Conservation (phyloP, 2,113 vertebrate genomes). For the Gambusia affinis region DNA sequence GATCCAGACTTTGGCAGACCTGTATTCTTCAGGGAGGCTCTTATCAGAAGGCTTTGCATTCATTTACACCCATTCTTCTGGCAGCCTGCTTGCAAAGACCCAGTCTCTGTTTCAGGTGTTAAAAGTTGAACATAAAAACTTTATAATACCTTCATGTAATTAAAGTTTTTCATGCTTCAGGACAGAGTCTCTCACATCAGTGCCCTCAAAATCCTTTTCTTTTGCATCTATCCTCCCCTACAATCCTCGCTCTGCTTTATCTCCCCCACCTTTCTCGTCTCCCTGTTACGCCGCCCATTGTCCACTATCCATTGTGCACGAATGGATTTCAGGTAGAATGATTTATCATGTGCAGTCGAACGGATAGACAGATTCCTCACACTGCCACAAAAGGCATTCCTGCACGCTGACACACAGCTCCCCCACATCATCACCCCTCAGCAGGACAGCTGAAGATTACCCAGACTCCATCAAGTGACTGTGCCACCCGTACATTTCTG, state of each 20-base stretch:
- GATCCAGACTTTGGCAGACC: background rate
- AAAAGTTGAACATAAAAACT: background rate
- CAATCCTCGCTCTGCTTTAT: conserved; percentile 5
- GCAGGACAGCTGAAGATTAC: conserved; percentile 61
- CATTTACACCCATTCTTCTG: background rate
- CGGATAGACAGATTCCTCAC: conserved; percentile 39
- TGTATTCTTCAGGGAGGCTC: background rate
- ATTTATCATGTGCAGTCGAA: conserved; percentile 47
- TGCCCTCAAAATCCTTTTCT: background rate
- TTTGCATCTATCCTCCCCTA: conserved; percentile 1
- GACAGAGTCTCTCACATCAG: background rate
- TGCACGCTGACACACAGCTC: conserved; percentile 12
- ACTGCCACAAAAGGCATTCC: background rate
- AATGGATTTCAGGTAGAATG: conserved; percentile 51
- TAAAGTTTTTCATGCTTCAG: conserved; percentile 10
- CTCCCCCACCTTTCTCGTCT: conserved; percentile 12
- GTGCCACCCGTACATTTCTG: conserved; percentile 15
- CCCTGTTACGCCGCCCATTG: conserved; percentile 36
- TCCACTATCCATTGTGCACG: conserved; percentile 22
- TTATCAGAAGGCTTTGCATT: conserved; percentile 1
- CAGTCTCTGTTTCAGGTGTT: background rate
- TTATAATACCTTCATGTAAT: background rate
- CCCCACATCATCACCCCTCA: conserved; percentile 46
- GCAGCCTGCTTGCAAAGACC: background rate
- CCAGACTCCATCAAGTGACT: conserved; percentile 38